Evolutionary conservation across 2,888 invertebrate species (phyloP), one percentile per base, ranked within the genome.

Genomic region (Lasioglossum pauxillum): DNA sequence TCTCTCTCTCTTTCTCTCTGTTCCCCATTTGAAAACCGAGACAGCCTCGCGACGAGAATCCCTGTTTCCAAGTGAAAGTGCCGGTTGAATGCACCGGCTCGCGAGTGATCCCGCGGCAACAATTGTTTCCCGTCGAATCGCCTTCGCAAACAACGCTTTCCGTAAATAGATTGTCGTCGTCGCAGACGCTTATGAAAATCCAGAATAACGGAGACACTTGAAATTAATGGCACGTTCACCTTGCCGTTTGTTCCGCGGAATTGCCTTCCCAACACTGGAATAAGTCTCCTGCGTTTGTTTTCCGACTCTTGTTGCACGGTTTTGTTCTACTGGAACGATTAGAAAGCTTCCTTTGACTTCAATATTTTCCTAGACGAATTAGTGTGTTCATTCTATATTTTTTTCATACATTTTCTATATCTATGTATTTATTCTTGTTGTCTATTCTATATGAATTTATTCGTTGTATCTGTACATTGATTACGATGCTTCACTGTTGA

Each of bases 31-130:
- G 67, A 57, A 74, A 78, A 60, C n/a, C 41, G 46, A 81, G 75
- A 60, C 44, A 35, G 53, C 12, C 35, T 19, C 23, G 64, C 27
- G 67, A 23, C 67, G 67, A 19, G 35, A 38, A 64, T 76, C 19
- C 35, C 31, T 35, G 67, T 77, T 85, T 71, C 71, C 57, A 64
- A 35, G 74, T 46, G 74, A 85, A 85, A 69, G 38, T 73, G 49
- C 64, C 16, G 19, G 27, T 19, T 49, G 73, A 80, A 77, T 49
- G 35, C 53, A 31, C 19, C 27, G 46, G 41, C 2, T 23, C 35
- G 44, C 38, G 27, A 27, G 23, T 14, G 67, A 38, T 78, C 31
- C 75, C 27, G 41, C 44, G 35, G 19, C 41, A 78, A 53, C 16
- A 64, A 19, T 57, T 31, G 8, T n/a, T 19, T 49, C n/a, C 5